These are phyloP conservation scores for Meloidogyne hapla DNA, from an alignment of 1,140 invertebrate genomes.

Conservation along the genomic window DNA sequence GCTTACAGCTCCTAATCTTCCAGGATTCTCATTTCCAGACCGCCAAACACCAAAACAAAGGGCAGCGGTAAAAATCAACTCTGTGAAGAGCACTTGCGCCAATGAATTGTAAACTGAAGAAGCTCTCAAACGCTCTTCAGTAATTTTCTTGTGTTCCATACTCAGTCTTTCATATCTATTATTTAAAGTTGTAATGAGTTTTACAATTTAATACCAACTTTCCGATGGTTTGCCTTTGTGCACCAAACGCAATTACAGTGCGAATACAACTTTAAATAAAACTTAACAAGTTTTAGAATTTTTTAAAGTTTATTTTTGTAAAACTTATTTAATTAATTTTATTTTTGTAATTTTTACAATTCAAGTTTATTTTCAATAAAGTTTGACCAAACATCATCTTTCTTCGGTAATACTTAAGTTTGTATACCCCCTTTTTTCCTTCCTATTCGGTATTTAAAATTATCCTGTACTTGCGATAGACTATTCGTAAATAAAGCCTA, in stretches of 20 bases:
- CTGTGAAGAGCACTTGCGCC: conserved; percentile 60
- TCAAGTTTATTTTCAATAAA: not conserved
- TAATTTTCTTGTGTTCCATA: conserved; percentile 52
- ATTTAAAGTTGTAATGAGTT: not conserved
- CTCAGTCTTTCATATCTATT: conserved; percentile 55
- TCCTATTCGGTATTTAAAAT: too few species aligned
- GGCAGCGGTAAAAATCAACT: conserved; percentile 59
- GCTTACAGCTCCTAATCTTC: conserved; percentile 47
- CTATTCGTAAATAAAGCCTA: too few species aligned
- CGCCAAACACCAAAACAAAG: conserved; percentile 57
- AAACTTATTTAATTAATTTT: too few species aligned
- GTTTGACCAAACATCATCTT: too few species aligned
- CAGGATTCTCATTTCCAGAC: conserved; percentile 54
- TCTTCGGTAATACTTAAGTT: too few species aligned
- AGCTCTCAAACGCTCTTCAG: conserved; percentile 55
- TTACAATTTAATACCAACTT: conserved; percentile 41
- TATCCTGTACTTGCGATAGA: too few species aligned
- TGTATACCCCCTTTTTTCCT: too few species aligned
- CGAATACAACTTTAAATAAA: conserved; percentile 50
- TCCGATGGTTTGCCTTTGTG: conserved; percentile 57
- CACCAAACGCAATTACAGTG: conserved; percentile 59
- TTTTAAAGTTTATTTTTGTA: not conserved
- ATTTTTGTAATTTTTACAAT: not conserved
- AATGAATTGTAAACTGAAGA: conserved; percentile 60
- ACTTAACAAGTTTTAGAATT: not conserved